phyloP scores from a whole-genome alignment of 1,140 invertebrate species.

The Heterodera schachtii region DNA sequence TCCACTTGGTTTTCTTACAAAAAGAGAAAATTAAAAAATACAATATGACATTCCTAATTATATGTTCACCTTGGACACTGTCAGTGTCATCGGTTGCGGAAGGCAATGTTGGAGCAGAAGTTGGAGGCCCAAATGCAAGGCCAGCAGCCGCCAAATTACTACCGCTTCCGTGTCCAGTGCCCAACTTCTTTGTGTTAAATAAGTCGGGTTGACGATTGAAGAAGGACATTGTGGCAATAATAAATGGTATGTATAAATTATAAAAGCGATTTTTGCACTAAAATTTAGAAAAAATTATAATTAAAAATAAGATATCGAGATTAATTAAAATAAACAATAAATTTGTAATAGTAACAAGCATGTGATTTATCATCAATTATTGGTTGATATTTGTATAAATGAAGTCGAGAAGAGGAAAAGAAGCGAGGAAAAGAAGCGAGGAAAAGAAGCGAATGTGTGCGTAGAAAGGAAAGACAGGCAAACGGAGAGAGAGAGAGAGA shows the following conservation, averaged over 20 bases:
- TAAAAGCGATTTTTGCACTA: too few species aligned
- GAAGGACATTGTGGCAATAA: slow-evolving; percentile 45
- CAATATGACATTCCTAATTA: too few species aligned
- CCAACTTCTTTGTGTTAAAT: slow-evolving; percentile 55
- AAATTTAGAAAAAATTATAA: too few species aligned
- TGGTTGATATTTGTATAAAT: background rate
- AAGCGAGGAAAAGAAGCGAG: too few species aligned
- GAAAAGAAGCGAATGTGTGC: too few species aligned
- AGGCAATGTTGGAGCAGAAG: slow-evolving; percentile 14
- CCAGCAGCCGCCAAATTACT: slow-evolving; percentile 25
- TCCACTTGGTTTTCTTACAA: slow-evolving; percentile 36
- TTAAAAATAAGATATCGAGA: too few species aligned
- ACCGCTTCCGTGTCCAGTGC: slow-evolving; percentile 14
- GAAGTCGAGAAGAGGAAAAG: too few species aligned
- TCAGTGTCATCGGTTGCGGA: slow-evolving; percentile 43
- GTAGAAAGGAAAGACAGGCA: too few species aligned
- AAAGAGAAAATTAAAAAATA: background rate
- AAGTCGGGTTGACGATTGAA: slow-evolving; percentile 58
- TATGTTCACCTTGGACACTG: slow-evolving; percentile 52
- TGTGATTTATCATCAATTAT: background rate
- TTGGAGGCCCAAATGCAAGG: slow-evolving; percentile 2
- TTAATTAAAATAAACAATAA: slow-evolving; percentile 34
- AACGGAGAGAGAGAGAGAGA: too few species aligned
- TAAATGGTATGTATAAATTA: background rate
- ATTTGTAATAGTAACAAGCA: background rate